Base-by-base conservation (phyloP, 2,113 vertebrate genomes). In the Rhynchopsitta pachyrhyncha region DNA sequence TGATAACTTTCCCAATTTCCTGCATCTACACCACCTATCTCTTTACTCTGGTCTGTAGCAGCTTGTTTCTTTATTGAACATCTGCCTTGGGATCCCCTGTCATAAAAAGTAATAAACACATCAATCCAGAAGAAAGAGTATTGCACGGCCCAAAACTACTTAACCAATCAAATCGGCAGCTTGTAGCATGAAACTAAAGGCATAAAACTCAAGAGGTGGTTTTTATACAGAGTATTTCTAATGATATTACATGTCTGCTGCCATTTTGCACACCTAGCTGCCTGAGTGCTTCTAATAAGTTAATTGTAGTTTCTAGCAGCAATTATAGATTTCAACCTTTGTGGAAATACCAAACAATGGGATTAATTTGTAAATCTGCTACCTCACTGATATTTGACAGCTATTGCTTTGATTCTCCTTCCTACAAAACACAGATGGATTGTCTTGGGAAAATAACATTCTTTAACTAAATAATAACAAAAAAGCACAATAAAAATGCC, bases 91-190 rank as follows among this genome's bases (percentile, higher is more conserved):
- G 98, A 98, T 94, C 96, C 95, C 91, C 97, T 98, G 98, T 98
- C 98, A 98, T 97, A 98, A 97, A 98, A 98, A 98, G 97, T 98
- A 98, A 98, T 98, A 98, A 98, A 98, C 98, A 98, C 98, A 98
- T 98, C 98, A 98, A 98, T 98, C 98, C 97, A 86, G 97, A 98
- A 97, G 97, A 97, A 98, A 96, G 96, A 97, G 92, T 95, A 97
- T 81, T 94, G 93, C 76, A 85, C n/a, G 29, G 93, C 95, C 89
- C 95, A 71, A 94, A 95, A 97, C 97, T 96, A 97, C 96, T 97
- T 98, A 97, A 93, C 97, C 97, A 97, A 97, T 98, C 98, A 95
- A 92, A 96, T 92, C 95, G 97, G 98, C 97, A 96, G 98, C 97
- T 98, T 97, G 96, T 59, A 98, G 98, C 93, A 49, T 31, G 97